A percentile compares a stretch with the other conserved stretches of the same genome.
phyloP scores from a whole-genome alignment of 2,113 vertebrate species.

The Indri indri region DNA sequence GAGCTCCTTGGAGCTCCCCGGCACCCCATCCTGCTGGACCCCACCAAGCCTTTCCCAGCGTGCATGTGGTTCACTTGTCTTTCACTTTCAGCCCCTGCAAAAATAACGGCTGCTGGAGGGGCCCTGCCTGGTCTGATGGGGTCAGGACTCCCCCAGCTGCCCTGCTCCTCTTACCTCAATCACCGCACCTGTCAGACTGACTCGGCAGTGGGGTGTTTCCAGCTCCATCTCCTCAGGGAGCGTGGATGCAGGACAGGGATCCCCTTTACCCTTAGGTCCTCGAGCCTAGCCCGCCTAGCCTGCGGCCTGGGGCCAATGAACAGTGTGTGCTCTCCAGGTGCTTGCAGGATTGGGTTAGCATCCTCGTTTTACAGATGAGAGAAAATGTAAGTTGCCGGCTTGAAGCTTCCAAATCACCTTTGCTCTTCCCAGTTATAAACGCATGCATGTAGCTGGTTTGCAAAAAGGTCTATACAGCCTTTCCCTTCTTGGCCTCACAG shows the following conservation, averaged over 20 bases:
- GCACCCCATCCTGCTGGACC: too few relatives aligned
- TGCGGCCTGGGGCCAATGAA: too few relatives aligned
- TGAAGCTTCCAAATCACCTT: background rate
- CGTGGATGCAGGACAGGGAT: background rate
- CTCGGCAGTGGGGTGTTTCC: background rate
- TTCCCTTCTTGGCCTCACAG: background rate
- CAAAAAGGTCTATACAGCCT: background rate
- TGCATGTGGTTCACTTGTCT: background rate
- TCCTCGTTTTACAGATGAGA: background rate
- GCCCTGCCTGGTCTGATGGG: too few relatives aligned
- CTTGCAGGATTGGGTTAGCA: background rate
- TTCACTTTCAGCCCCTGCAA: background rate
- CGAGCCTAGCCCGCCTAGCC: too few relatives aligned
- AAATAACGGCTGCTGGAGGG: background rate
- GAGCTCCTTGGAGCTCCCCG: background rate
- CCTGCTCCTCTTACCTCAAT: background rate
- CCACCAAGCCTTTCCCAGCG: background rate
- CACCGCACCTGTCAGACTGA: background rate
- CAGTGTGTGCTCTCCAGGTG: background rate
- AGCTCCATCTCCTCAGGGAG: background rate
- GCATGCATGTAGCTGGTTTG: background rate
- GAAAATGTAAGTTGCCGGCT: background rate
- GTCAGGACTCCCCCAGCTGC: background rate
- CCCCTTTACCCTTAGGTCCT: too few relatives aligned
- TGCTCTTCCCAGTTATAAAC: background rate